Percentiles rank a stretch among this genome's conserved stretches.
Evolutionary conservation across 1,140 invertebrate genomes (phyloP).

Genomic region (Drosophila sp.): DNA sequence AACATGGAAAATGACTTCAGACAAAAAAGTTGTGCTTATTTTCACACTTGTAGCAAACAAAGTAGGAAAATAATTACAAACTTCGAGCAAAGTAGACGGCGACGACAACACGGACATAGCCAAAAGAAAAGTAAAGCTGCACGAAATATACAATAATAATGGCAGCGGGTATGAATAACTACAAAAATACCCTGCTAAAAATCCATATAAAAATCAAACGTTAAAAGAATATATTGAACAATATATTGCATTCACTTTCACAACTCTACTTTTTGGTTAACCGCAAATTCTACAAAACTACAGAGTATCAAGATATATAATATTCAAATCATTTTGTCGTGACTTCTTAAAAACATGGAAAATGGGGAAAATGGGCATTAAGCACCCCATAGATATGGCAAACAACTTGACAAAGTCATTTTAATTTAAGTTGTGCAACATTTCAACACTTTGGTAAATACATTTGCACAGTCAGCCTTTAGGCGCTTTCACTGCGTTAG

Average conservation of each 20-base stretch:
- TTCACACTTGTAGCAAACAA: constrained; percentile 75
- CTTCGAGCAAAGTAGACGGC: constrained; percentile 47
- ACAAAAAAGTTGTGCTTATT: constrained; percentile 76
- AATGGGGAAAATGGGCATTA: background rate
- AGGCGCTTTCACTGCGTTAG: constrained; percentile 39
- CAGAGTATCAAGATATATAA: background rate
- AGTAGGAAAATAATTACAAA: constrained; percentile 81
- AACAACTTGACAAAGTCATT: constrained; percentile 74
- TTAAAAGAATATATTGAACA: background rate
- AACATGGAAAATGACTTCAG: constrained; percentile 64
- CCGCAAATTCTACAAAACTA: background rate
- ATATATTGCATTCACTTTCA: background rate
- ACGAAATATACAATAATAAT: constrained; percentile 61
- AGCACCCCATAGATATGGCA: constrained; percentile 27
- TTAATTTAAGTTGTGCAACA: constrained; percentile 81
- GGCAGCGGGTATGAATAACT: background rate
- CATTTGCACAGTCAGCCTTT: constrained; percentile 46
- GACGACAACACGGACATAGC: constrained; percentile 28
- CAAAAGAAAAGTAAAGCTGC: constrained; percentile 27
- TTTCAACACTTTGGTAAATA: constrained; percentile 77
- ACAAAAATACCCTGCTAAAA: constrained; percentile 11
- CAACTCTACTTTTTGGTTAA: background rate
- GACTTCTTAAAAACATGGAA: constrained; percentile 15
- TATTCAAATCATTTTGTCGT: background rate
- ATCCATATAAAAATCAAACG: background rate